Percentiles rank a stretch among this genome's conserved stretches.
Evolutionary conservation across 2,113 vertebrate genomes (phyloP).

Genomic region (Alethe castanea): DNA sequence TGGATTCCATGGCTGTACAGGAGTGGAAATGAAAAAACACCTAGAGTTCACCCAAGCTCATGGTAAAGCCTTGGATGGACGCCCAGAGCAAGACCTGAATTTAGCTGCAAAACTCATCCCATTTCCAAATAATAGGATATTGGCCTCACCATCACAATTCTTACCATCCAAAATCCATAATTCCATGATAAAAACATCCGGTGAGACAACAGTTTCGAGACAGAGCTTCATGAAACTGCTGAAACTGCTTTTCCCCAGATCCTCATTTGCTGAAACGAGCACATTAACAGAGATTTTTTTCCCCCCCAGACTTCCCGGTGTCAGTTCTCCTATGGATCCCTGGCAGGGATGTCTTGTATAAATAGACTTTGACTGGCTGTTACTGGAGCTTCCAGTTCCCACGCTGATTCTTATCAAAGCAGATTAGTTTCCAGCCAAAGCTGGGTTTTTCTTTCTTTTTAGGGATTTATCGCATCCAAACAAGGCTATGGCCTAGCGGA

Average conservation of each 20-base stretch:
- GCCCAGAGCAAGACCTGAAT: neutral
- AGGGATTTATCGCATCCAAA: neutral
- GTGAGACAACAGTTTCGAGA: neutral
- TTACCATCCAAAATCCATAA: neutral
- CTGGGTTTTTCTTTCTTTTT: neutral
- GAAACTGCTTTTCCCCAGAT: neutral
- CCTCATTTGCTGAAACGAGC: neutral
- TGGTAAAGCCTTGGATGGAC: neutral
- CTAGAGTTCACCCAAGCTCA: neutral
- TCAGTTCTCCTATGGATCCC: neutral
- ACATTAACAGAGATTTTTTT: neutral
- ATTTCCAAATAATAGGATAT: fast-evolving
- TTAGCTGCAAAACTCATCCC: neutral
- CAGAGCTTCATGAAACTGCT: neutral
- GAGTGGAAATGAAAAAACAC: neutral
- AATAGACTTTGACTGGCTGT: neutral
- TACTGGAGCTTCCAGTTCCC: constrained; percentile 42
- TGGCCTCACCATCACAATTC: neutral
- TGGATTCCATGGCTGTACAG: neutral
- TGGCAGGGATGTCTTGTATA: neutral
- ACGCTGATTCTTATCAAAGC: neutral
- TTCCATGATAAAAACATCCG: neutral
- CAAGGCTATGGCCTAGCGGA: neutral
- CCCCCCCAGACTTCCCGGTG: neutral
- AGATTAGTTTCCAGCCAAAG: neutral